Evolutionary conservation across 2,113 vertebrate genomes (phyloP), one percentile per base, ranked within the genome.

Genomic region (Acanthisitta chloris): DNA sequence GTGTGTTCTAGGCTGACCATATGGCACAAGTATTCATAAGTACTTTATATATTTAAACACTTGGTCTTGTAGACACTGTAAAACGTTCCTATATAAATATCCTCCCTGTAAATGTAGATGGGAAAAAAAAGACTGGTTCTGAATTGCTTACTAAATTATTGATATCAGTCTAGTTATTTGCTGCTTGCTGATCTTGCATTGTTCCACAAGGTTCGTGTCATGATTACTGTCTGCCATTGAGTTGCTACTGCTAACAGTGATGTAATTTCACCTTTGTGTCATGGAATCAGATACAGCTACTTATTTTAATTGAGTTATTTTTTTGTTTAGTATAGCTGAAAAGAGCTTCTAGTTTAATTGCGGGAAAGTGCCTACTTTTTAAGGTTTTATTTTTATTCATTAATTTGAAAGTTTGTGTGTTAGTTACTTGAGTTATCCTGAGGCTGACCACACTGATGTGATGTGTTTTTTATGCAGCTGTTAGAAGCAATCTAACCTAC

Each of bases 211-310:
- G 77, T 92, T 82, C 0, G 0, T 67, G 88, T 78, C 83, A 64
- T 69, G 58, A 69, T 90, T 94, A 81, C 64, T 96, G 38, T 62
- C 81, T 95, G 74, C 86, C 54, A 43, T 85, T 88, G 19, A 10
- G 36, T 77, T 89, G 69, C 81, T 88, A 51, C 65, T 88, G 61
- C 49, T 74, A 31, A 43, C 40, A 77, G 71, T 97, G 87, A 90
- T 95, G 91, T 91, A 92, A 96, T 97, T 96, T 96, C 88, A 93
- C 96, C 59, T 92, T 92, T 92, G 59, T 86, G 51, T 91, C 49
- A 29, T 2, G 26, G 64, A 69, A 76, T 90, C 11, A 28, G 76
- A 78, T 88, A 36, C 80, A 80, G 12, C 86, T 96, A 94, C 86
- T 97, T 96, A 94, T 15, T 89, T 90, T 96, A 96, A 94, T 94